Conservation (phyloP, 1,140 invertebrate species). For the Matsumurasca onukii region DNA sequence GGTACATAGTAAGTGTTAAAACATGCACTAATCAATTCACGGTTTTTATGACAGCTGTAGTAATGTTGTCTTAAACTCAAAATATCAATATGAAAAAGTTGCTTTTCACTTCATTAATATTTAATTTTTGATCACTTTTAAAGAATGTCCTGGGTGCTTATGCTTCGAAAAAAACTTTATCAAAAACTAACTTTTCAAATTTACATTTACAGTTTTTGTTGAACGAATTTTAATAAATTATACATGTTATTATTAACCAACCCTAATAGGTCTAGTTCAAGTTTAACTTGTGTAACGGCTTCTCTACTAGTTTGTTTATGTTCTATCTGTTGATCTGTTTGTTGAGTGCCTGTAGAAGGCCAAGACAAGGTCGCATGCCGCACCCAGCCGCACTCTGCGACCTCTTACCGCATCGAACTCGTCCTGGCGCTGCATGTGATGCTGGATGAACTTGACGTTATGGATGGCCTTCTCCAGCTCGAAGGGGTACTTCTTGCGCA, state of each 20-base stretch:
- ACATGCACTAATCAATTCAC: not conserved
- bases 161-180: not conserved
- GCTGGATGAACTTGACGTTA: slow-evolving; percentile 94
- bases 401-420: slow-evolving; percentile 85
- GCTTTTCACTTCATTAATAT: not conserved
- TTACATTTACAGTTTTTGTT: not conserved
- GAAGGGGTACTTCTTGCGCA: slow-evolving; percentile 83
- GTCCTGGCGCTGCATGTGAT: slow-evolving; percentile 90
- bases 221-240: too few relatives aligned
- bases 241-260: not conserved
- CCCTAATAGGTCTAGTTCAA: not conserved
- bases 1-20: not conserved
- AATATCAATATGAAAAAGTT: not conserved
- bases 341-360: not conserved
- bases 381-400: not conserved
- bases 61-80: not conserved
- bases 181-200: not conserved
- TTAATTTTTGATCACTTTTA: not conserved
- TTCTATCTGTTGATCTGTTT: not conserved
- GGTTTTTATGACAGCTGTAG: not conserved
- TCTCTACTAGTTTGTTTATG: not conserved
- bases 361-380: not conserved
- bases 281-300: not conserved
- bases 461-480: slow-evolving; percentile 91
- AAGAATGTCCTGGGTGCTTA: not conserved